phyloP scores from a whole-genome alignment of 2,797 vertebrate species.

The Leptatherina wallacei region DNA sequence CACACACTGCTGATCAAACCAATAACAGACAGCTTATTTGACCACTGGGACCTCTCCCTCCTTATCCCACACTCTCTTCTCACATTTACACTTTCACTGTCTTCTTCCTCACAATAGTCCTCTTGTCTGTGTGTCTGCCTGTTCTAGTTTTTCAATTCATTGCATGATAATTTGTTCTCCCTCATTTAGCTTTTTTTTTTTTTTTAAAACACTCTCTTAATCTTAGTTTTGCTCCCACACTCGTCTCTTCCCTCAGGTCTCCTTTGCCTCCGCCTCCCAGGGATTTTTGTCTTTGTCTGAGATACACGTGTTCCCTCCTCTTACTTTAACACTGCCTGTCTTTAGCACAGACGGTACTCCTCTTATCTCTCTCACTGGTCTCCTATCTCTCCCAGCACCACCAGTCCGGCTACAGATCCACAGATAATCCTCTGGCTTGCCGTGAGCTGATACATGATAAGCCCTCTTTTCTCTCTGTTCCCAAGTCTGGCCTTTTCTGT shows the following conservation, averaged over 20 bases:
- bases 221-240: conserved; percentile 58
- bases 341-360: conserved; percentile 59
- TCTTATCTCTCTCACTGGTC: conserved; percentile 72
- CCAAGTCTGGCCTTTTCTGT: conserved; percentile 49
- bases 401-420: conserved; percentile 71
- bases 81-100: conserved; percentile 21
- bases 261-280: conserved; percentile 25
- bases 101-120: conserved; percentile 30
- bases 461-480: conserved; percentile 54
- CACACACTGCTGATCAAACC: conserved; percentile 71
- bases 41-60: conserved; percentile 51
- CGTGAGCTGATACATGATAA: conserved; percentile 71
- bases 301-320: conserved; percentile 32
- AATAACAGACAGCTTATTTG: conserved; percentile 70
- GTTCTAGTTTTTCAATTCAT: conserved; percentile 55
- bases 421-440: conserved; percentile 75
- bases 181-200: conserved; percentile 41
- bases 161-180: conserved; percentile 55
- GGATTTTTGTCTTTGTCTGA: conserved; percentile 40
- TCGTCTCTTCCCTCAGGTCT: conserved; percentile 11
- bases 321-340: conserved; percentile 48
- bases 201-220: conserved; percentile 40
- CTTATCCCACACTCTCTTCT: neutral
- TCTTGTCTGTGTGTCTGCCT: conserved; percentile 50
- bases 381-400: conserved; percentile 65